A percentile compares a stretch with the other conserved stretches of the same genome.
Conservation (phyloP, 1,140 invertebrate species). For the Dendroctonus valens region DNA sequence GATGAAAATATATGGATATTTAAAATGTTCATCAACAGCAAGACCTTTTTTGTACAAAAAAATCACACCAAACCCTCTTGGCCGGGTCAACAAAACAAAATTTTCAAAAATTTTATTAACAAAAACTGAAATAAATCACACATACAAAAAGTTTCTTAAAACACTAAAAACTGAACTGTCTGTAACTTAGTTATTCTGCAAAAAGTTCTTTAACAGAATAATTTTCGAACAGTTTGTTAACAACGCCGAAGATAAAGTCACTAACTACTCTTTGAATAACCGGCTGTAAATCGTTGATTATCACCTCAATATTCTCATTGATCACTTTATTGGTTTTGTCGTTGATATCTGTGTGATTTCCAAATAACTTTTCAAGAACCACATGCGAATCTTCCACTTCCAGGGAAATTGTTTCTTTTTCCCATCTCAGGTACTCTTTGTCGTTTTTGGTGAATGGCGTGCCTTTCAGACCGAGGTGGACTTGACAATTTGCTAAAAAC, state of each 20-base stretch:
- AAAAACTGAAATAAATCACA: neutral
- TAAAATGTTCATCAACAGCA: neutral
- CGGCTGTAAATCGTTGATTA: constrained; percentile 37
- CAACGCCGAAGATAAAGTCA: constrained; percentile 34
- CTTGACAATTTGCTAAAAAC: constrained; percentile 20
- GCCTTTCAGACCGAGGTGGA: constrained; percentile 20
- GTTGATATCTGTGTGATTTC: constrained; percentile 37
- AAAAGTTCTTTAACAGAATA: constrained; percentile 39
- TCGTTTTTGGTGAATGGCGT: constrained; percentile 25
- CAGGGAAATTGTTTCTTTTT: constrained; percentile 12
- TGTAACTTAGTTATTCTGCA: neutral
- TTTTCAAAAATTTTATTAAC: no score
- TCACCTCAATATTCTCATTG: constrained; percentile 36
- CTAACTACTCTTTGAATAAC: constrained; percentile 32
- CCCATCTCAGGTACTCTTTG: constrained; percentile 27
- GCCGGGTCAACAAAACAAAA: no score
- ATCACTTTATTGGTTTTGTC: constrained; percentile 40
- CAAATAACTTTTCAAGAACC: constrained; percentile 24
- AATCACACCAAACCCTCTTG: no score
- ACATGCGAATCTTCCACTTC: constrained; percentile 26
- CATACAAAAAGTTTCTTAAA: neutral
- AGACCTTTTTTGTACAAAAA: no score
- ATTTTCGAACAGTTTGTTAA: constrained; percentile 31
- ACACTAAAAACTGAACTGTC: neutral
- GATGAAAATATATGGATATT: neutral